These are phyloP conservation scores for Esox masquinongy DNA, from an alignment of 2,797 vertebrate genomes.

Conservation along the genomic window DNA sequence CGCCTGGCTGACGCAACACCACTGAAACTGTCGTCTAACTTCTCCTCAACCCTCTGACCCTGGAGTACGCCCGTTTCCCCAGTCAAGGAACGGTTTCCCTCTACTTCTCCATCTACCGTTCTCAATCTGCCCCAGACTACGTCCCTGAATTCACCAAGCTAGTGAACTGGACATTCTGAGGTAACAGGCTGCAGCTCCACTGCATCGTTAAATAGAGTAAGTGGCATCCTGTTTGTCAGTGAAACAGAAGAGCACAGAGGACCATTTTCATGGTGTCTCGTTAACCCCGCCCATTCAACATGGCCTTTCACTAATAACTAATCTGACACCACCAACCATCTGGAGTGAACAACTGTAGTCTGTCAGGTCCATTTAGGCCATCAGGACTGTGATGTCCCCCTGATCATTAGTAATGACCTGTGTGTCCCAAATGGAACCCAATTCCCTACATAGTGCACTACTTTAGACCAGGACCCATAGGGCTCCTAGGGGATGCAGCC, in stretches of 20 bases:
- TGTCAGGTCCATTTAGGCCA: constrained; percentile 23
- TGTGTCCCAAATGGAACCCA: neutral
- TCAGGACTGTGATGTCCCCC: constrained; percentile 6
- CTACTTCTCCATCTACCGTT: neutral
- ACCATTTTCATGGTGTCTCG: constrained; percentile 21
- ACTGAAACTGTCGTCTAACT: constrained; percentile 44
- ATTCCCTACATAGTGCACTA: constrained; percentile 1
- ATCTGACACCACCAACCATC: constrained; percentile 7
- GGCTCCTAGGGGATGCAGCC: neutral
- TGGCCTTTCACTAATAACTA: constrained; percentile 24
- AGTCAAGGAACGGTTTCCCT: constrained; percentile 59
- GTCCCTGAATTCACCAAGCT: constrained; percentile 47
- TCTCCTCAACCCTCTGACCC: constrained; percentile 25
- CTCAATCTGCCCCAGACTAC: constrained; percentile 1
- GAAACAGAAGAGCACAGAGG: constrained; percentile 52
- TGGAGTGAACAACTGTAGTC: constrained; percentile 34
- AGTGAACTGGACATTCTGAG: constrained; percentile 60
- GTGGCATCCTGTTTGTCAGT: constrained; percentile 64
- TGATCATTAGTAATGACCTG: neutral
- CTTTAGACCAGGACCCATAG: neutral
- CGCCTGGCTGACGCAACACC: constrained; percentile 68
- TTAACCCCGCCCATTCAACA: neutral
- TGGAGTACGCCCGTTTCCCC: constrained; percentile 56
- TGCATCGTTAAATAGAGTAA: constrained; percentile 28
- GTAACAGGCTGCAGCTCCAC: constrained; percentile 47